Conservation (phyloP, 2,797 vertebrate genomes). For the Takifugu rubripes region DNA sequence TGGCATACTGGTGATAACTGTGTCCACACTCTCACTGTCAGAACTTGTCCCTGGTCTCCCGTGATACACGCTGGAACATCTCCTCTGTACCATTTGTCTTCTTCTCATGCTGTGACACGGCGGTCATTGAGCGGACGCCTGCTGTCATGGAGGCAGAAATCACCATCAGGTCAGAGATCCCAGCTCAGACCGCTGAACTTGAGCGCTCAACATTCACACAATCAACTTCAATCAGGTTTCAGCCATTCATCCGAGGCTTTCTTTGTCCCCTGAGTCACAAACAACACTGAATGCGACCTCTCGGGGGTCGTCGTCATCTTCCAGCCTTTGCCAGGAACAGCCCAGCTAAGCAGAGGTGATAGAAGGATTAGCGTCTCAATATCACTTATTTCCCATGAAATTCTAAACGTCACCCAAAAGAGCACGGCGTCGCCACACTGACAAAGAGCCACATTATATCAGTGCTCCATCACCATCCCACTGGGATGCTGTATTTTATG, state of each 20-base stretch:
- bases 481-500: constrained; percentile 7
- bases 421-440: constrained; percentile 10
- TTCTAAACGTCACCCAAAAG: constrained; percentile 22
- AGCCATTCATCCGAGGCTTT: constrained; percentile 37
- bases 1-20: constrained; percentile 43
- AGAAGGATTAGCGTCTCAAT: constrained; percentile 29
- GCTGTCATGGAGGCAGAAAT: constrained; percentile 18
- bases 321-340: constrained; percentile 37
- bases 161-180: constrained; percentile 19
- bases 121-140: background rate
- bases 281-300: too few species aligned
- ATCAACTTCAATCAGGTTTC: constrained; percentile 15
- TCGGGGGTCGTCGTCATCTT: constrained; percentile 36
- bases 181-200: constrained; percentile 10
- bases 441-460: constrained; percentile 8
- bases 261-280: too few species aligned
- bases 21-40: constrained; percentile 26
- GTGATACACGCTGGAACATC: constrained; percentile 21
- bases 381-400: constrained; percentile 33
- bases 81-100: constrained; percentile 10
- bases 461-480: constrained; percentile 16
- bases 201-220: constrained; percentile 1
- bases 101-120: constrained; percentile 10
- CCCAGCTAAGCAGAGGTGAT: constrained; percentile 32
- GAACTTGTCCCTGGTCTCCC: constrained; percentile 6